Evolutionary conservation across 2,113 vertebrate species (phyloP), one percentile per base, ranked within the genome.

Genomic region (Macquaria australasica): DNA sequence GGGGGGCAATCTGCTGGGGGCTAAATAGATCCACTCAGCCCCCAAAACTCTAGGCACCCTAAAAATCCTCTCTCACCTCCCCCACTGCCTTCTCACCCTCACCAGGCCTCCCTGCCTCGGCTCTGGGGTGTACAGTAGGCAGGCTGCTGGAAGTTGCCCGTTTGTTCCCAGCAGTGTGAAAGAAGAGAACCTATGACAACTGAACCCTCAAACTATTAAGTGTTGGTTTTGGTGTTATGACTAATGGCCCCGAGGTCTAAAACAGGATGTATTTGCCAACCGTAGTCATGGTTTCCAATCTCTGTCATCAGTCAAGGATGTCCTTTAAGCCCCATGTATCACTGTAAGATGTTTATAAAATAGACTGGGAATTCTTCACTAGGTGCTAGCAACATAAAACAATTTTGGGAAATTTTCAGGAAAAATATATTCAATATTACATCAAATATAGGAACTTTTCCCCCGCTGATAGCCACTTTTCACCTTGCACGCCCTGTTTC

Each of bases 1-100:
- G 82, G 82, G 85, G 85, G 82, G 90, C 73, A 82, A 90, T 93
- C 92, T 89, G 92, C 93, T 90, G 89, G 83, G 85, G 93, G 93
- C 94, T 94, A 94, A 95, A 95, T 92, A 93, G 93, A 94, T 87
- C 93, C 84, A 93, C 91, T 95, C 93, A 93, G 90, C 85, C 93
- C 89, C 91, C 88, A 91, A 95, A 93, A 94, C 87, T 91, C 79
- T 75, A 91, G 89, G 92, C 89, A 94, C 92, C 93, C 90, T 90
- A 87, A 91, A 88, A 92, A 76, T 75, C 85, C 81, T 63, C 70
- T 73, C 81, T 62, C 53, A 37, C 74, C 79, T 20, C 79, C 83
- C 67, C 37, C 0, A 31, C 74, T 70, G 81, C 79, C 85, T 68
- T 71, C 56, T 84, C 82, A 71, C 81, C 86, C 85, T 71, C 59